A percentile compares a stretch with the other conserved stretches of the same genome.
These are phyloP conservation scores for Nemotelus pantherinus DNA, from an alignment of 2,888 invertebrate genomes.

Conservation along the genomic window DNA sequence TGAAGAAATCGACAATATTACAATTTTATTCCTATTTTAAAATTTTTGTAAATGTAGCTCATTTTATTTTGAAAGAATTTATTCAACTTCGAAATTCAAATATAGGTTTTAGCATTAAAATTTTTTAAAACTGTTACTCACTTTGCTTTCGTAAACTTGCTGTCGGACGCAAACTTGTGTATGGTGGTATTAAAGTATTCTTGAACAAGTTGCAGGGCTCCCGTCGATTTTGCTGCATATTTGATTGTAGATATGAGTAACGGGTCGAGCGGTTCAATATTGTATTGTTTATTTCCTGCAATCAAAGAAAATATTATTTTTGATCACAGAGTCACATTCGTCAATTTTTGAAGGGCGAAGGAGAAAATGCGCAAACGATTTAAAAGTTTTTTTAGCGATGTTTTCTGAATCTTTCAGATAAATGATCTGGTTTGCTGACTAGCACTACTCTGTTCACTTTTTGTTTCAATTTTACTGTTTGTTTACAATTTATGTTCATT, in stretches of 20 bases:
- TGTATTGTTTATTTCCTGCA: conserved; percentile 9
- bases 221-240: not conserved
- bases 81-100: not conserved
- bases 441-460: too few relatives aligned
- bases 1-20: not conserved
- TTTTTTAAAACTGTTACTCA: not conserved
- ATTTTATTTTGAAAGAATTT: not conserved
- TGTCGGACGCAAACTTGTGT: not conserved
- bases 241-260: conserved; percentile 10
- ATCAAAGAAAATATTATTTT: not conserved
- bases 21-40: not conserved
- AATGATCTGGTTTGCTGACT: too few relatives aligned
- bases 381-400: too few relatives aligned
- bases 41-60: not conserved
- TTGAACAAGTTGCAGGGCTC: conserved; percentile 16
- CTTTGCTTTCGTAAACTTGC: conserved; percentile 6
- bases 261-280: conserved; percentile 5
- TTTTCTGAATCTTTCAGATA: too few relatives aligned
- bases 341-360: too few relatives aligned
- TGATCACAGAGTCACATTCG: too few relatives aligned
- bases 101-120: not conserved
- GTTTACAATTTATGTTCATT: too few relatives aligned
- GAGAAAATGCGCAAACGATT: too few relatives aligned
- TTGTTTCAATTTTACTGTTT: too few relatives aligned
- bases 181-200: conserved; percentile 12